These are phyloP conservation scores for Cochlearius cochlearius DNA, from an alignment of 2,113 vertebrate species.

Conservation along the genomic window DNA sequence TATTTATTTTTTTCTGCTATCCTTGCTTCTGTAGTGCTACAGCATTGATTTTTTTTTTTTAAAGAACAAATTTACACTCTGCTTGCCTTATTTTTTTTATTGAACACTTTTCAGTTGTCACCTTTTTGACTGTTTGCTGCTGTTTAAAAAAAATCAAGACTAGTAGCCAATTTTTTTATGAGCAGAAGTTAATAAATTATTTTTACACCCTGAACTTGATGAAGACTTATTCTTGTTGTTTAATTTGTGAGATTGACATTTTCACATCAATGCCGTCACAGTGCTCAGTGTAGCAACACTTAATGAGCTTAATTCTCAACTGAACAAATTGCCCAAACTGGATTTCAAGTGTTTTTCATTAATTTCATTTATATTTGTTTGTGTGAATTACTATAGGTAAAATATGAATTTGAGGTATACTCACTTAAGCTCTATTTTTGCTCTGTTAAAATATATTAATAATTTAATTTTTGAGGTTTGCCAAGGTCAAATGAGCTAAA, in stretches of 20 bases:
- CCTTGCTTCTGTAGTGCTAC: background rate
- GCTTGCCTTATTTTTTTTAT: slow-evolving; percentile 38
- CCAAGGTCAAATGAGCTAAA: background rate
- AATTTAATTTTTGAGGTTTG: background rate
- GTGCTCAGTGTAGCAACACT: background rate
- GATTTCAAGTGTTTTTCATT: background rate
- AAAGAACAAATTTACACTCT: background rate
- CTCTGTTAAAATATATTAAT: background rate
- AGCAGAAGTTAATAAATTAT: slow-evolving; percentile 55
- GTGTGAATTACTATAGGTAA: background rate
- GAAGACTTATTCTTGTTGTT: background rate
- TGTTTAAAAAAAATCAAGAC: slow-evolving; percentile 44
- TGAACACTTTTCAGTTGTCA: background rate
- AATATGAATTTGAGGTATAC: background rate
- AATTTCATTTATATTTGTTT: background rate
- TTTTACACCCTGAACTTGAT: background rate
- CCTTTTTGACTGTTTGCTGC: slow-evolving; percentile 46
- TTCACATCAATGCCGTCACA: background rate
- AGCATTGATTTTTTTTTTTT: background rate
- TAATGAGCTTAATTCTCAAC: background rate
- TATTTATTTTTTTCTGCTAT: background rate
- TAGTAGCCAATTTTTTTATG: slow-evolving; percentile 43
- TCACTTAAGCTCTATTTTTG: background rate
- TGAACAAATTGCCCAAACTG: background rate
- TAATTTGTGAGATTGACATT: background rate